Base-by-base conservation (phyloP, 2,113 vertebrate species). In the Pungitius pungitius region DNA sequence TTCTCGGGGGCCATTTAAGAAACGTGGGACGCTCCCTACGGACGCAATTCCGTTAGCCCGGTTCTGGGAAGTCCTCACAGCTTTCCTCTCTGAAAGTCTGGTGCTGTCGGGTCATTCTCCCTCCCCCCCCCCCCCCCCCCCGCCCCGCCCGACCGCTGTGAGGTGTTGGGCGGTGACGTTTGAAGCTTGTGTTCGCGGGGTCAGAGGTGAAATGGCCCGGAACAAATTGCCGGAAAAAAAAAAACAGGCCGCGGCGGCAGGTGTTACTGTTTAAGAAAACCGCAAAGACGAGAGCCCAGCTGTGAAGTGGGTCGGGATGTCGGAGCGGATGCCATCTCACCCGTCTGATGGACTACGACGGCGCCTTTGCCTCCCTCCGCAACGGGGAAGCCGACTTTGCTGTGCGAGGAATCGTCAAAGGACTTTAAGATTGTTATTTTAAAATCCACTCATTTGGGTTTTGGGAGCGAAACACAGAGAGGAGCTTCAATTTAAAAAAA, bases 211-310 rank as follows among this genome's bases (percentile, higher is more conserved):
- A 91, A 87, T 56, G 69, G 69, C 86, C 83, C 73, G 62, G 80
- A 87, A 89, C 73, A 87, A 89, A 86, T 86, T 65, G 70, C 37
- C 62, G 73, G 75, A 82, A 5, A 30, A 76, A 76, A 82, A 5
- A 30, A 76, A 82, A 73, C 75, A 81, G 85, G 76, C 83, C 77
- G 81, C 12, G 54, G 52, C 47, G 59, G 83, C 91, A 94, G 89
- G 74, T 93, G 92, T 92, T 88, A 80, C 77, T 87, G 75, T 58
- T 91, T 91, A 87, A n/a, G 54, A 64, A 73, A 86, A 27, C 58
- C 68, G 6, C 37, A 43, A 60, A 75, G 72, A 85, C 85, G 71
- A 83, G 73, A 86, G 52, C 18, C 56, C 64, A 78, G 69, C 63
- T 82, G 64, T 58, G 75, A 75, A 78, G 56, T n/a, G 55, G 73